Evolutionary conservation across 2,113 vertebrate genomes (phyloP), one percentile per base, ranked within the genome.

Genomic region (Callospermophilus lateralis): DNA sequence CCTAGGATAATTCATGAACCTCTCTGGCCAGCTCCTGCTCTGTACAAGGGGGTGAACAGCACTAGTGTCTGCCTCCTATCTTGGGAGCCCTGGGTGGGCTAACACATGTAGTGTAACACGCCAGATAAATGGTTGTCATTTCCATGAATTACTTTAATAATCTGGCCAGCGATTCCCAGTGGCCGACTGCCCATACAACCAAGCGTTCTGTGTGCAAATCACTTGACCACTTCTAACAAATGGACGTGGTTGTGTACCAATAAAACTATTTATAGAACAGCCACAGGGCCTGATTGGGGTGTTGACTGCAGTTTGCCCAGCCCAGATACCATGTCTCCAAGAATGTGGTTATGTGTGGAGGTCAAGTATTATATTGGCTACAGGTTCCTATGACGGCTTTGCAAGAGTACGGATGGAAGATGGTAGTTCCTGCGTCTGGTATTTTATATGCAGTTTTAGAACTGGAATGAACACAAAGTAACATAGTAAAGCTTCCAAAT

Each of bases 401-500:
- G 99, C 99, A 95, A 99, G 99, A 96, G 99, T 99, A 98, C 99
- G 99, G 99, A 99, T 99, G 63, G 99, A 99, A 97, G 99, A 99
- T 78, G 99, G 99, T 99, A 98, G 96, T 99, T 98, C 37, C 58
- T 1, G 28, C 20, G 42, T 1, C 51, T 70, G 3, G 17, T 28
- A 19, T 34, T n/a, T 39, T 68, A 48, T 30, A 3, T 16, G 37
- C 6, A 37, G 11, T 20, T 80, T 28, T 13, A 53, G 20, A 81
- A 68, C 32, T 2, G 30, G 37, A 81, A 80, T 30, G 58, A 67
- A 39, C 1, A n/a, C 24, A 28, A 48, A 42, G 26, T 12, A 10
- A 73, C 1, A 26, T 15, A 39, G 10, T 7, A 15, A 20, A 13
- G 8, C 55, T 67, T 93, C 58, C 30, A 16, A 68, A 51, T 5